phyloP scores from a whole-genome alignment of 2,797 vertebrate genomes.

The Falco biarmicus region DNA sequence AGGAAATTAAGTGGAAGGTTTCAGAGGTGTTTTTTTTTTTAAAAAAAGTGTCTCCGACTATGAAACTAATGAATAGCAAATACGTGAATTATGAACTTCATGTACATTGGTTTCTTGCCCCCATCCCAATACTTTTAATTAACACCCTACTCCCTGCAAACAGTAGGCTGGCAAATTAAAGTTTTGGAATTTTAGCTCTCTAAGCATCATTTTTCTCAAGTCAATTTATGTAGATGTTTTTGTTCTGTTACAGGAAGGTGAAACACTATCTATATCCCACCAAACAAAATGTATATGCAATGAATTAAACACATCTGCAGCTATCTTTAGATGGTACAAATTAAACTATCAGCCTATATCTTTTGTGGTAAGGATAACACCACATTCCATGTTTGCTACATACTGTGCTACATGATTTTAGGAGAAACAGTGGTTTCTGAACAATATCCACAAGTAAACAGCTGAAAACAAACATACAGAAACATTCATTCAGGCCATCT shows the following conservation, averaged over 20 bases:
- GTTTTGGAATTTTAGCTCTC: not conserved
- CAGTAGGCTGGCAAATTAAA: not conserved
- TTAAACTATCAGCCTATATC: not conserved
- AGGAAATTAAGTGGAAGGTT: not conserved
- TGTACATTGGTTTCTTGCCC: not conserved
- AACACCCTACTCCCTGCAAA: not conserved
- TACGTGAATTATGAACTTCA: not conserved
- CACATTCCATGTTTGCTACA: not conserved
- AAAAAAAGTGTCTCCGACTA: not conserved
- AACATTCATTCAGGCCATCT: not conserved
- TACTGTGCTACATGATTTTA: not conserved
- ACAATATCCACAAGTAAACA: not conserved
- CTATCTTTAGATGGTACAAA: not conserved
- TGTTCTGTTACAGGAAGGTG: not conserved
- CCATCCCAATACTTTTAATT: not conserved
- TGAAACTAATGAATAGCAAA: not conserved
- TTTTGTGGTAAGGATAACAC: not conserved
- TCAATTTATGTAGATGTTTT: not conserved
- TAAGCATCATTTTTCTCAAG: not conserved
- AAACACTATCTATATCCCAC: not conserved
- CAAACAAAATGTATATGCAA: not conserved
- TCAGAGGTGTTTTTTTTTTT: not conserved
- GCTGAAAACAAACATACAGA: not conserved
- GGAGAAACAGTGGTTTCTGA: not conserved
- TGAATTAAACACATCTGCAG: not conserved